Conservation (phyloP, 2,888 invertebrate genomes). For the Ormyrus labotus region DNA sequence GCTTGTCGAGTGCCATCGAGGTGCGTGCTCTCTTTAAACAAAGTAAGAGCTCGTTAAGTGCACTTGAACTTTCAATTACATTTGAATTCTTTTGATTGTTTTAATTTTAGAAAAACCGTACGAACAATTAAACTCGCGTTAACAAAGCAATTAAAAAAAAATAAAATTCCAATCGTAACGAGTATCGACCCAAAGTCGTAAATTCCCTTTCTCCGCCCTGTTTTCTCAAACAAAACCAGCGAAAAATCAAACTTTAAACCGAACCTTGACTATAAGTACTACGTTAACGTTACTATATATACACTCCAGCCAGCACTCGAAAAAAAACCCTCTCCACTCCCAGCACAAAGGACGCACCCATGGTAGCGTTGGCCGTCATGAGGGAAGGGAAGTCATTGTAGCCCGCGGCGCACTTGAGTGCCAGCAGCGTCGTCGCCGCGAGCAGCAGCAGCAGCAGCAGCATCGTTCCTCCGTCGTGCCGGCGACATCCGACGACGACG, state of each 20-base stretch:
- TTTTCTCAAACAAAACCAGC: not conserved
- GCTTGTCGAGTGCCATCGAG: no score
- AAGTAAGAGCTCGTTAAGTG: no score
- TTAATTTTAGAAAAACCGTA: no score
- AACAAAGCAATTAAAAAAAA: no score
- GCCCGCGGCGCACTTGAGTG: constrained; percentile 32
- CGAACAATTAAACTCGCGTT: no score
- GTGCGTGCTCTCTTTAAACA: no score
- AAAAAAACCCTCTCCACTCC: not conserved
- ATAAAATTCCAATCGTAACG: no score
- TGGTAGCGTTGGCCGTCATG: constrained; percentile 84
- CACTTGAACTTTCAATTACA: no score
- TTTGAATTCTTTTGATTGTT: no score
- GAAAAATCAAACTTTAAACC: not conserved
- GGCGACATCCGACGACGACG: not conserved
- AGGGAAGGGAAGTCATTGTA: constrained; percentile 83
- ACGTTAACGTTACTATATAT: not conserved
- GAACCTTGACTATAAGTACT: not conserved
- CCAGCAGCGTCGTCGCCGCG: not conserved
- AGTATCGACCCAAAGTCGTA: no score
- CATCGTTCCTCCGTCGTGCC: constrained; percentile 8
- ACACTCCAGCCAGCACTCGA: not conserved
- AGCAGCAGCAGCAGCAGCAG: constrained; percentile 9
- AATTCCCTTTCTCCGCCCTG: not conserved
- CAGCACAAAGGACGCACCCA: constrained; percentile 78